Base-by-base conservation (phyloP, 2,888 invertebrate genomes). In the Noctua janthe region DNA sequence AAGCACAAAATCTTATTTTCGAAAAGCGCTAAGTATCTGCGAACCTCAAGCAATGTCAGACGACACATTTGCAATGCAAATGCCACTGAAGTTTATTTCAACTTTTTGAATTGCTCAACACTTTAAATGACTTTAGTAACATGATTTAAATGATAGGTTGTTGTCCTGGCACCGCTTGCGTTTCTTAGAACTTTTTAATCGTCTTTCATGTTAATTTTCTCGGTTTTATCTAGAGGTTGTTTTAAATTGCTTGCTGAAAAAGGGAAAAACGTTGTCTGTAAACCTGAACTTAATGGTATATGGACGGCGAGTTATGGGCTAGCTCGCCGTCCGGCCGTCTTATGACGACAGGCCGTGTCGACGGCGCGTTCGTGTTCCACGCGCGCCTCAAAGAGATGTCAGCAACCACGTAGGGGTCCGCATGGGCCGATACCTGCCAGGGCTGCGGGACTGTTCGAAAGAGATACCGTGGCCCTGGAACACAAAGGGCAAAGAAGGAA, bases 51-150 rank as follows among this genome's bases (percentile, higher is more conserved):
- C 81, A 75, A 83, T 85, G 79, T 87, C 83, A 81, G 83, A 67
- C 79, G 17, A 67, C 43, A 84, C 69, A 89, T 88, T 88, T 70
- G 85, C 88, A 89, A 69, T 88, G 79, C 83, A 87, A 78, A 89
- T 89, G 35, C 74, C 43, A 39, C 20, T 54, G 0, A 78, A 84
- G 70, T 75, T 78, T 82, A 69, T 82, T 72, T 74, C n/a, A 84
- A 89, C 81, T 89, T 90, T 87, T 82, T 76, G 86, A 90, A 90
- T 87, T 81, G 84, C 82, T 90, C 78, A 76, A 80, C 89, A 83
- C 76, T 90, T 81, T 84, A 84, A 89, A 87, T 76, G 75, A 90
- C 88, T 88, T 88, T 35, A 74, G 80, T 87, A 86, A 90, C 88
- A 81, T 74, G 56, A 87, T 87, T 80, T 85, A 72, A 83, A 87